Evolutionary conservation across 2,888 invertebrate species (phyloP), one percentile per base, ranked within the genome.

Genomic region (Balanococcus diminutus): DNA sequence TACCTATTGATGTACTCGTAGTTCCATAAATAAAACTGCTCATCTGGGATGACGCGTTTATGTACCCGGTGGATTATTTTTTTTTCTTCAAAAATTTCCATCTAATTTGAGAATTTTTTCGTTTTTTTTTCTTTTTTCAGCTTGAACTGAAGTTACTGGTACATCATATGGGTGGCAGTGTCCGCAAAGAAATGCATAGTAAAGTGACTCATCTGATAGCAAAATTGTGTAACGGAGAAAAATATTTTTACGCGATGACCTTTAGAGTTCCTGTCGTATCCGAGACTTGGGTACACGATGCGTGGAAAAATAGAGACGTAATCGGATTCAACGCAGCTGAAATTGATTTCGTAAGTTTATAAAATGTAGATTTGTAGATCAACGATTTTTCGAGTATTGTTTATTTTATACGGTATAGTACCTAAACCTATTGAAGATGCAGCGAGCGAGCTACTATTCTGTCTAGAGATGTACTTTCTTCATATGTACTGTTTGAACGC

Each of bases 151-250:
- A 97, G 88, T 95, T 95, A 88, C 92, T 97, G 90, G 95, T 98
- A 88, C 98, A 98, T 92, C 95, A 95, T 90, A 98, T 98, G 98
- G 98, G 98, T 88, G 98, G 98, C 82, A 96, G 96, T 89, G 96
- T 98, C 89, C 93, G 97, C 88, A 96, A 95, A 91, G 97, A 98
- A 89, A 94, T 96, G 93, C 93, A 93, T 86, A 28, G 46, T 16
- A 95, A 95, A 90, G 95, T 97, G 88, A 98, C 98, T 86, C 98
- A 98, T 92, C 92, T 99, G 88, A 96, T 99, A 88, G 96, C 98
- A 88, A 96, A 95, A 89, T 93, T 93, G 88, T 95, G 95, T 89
- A 95, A 95, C 81, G 97, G 98, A 87, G 96, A 96, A 88, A 98
- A 98, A 91, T 98, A 98, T 91, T 94, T 96, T 91, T 96, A 96